Evolutionary conservation across 64 coral and sea anemone genomes (phyloP), one percentile per base, ranked within the genome.

Genomic region (Montipora cactus): DNA sequence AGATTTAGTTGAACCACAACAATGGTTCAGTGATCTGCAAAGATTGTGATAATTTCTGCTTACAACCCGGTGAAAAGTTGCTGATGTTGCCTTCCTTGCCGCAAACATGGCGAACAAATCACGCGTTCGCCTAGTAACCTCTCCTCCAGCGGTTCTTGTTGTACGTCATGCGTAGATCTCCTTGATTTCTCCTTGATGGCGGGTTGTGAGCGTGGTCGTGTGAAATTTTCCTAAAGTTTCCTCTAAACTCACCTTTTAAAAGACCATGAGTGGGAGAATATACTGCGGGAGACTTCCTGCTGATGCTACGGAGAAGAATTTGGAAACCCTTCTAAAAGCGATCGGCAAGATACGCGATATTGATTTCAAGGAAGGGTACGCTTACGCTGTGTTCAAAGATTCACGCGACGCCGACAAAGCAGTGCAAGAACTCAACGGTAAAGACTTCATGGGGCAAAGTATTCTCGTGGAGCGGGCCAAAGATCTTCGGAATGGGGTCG

Each of bases 381-480:
- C 98, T 44, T 99, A 99, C 66, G 98, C 91, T 1, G 92, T 96
- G 46, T 99, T 94, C 71, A 99, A 99, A 81, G 95, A 99, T 62
- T 72, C 66, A 21, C 82, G 72, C 7, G 98, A 99, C 69, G 98
- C 98, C 3, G 91, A 94, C 47, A 96, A 79, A 78, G 95, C 98
- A 18, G 98, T 99, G 8, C 90, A 94, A 75, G 92, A 93, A 59
- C 87, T 99, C 46, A 99, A 99, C 84, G 94, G 94, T 1, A 96
- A 87, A 49, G 62, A 59, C 22, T 94, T 99, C 77, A 89, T 88
- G 79, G 98, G 95, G 8, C 92, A 96, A 55, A 99, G 87, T 72
- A 99, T 99, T 80, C 87, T 99, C 37, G 95, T 99, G 19, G 98
- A 99, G 55, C 88, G 90, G 49, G 95, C 95, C 2, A 94, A 99